phyloP scores from a whole-genome alignment of 1,140 invertebrate species.

The Sipha flava region DNA sequence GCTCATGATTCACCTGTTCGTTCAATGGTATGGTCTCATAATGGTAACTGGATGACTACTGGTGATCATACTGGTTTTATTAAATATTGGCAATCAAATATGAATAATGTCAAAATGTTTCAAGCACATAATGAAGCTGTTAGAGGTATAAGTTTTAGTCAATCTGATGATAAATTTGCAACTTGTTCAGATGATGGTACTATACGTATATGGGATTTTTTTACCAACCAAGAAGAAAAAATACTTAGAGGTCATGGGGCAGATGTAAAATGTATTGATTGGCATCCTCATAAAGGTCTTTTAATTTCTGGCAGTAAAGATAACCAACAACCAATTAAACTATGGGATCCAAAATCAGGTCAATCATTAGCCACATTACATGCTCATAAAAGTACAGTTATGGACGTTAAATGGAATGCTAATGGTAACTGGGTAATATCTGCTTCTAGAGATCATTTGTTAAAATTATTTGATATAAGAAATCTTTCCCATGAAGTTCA shows the following conservation, averaged over 20 bases:
- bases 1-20: slow-evolving; percentile 96
- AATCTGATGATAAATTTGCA: slow-evolving; percentile 95
- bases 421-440: slow-evolving; percentile 99
- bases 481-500: slow-evolving; percentile 90
- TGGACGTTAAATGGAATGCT: slow-evolving; percentile 97
- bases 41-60: slow-evolving; percentile 99
- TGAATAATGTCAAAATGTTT: slow-evolving; percentile 99
- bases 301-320: slow-evolving; percentile 98
- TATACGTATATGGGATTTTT: slow-evolving; percentile 96
- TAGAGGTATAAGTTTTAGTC: slow-evolving; percentile 97
- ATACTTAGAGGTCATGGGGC: slow-evolving; percentile 95
- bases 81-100: slow-evolving; percentile 99
- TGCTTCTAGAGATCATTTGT: slow-evolving; percentile 91
- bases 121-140: slow-evolving; percentile 99
- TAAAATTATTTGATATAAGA: slow-evolving; percentile 97
- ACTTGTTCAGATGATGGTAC: slow-evolving; percentile 99
- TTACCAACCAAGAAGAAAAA: slow-evolving; percentile 90
- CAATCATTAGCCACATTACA: slow-evolving; percentile 81
- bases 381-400: slow-evolving; percentile 98
- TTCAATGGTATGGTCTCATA: slow-evolving; percentile 99
- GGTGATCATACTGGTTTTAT: slow-evolving; percentile 97
- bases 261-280: slow-evolving; percentile 98
- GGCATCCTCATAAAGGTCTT: slow-evolving; percentile 96
- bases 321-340: slow-evolving; percentile 97
- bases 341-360: slow-evolving; percentile 98